Percentiles rank a stretch among this genome's conserved stretches.
Conservation (phyloP, 1,140 invertebrate species). For the Phymastichus coffea region DNA sequence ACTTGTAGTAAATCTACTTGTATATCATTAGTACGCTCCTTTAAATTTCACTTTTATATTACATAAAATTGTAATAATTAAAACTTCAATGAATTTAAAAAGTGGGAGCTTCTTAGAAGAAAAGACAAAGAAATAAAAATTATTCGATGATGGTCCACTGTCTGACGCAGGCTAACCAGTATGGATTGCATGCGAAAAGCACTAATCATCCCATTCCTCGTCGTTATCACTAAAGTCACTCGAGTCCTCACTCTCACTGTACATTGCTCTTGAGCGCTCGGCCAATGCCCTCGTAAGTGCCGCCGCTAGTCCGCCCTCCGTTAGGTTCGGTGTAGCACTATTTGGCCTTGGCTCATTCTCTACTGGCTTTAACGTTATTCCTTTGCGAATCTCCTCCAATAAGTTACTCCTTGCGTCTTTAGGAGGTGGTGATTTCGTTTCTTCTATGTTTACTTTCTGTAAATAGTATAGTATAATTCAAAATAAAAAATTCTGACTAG, state of each 20-base stretch:
- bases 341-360: slow-evolving; percentile 37
- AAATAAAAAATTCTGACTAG: too few relatives aligned
- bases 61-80: too few relatives aligned
- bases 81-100: too few relatives aligned
- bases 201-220: slow-evolving; percentile 71
- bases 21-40: too few relatives aligned
- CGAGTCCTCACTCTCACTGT: slow-evolving; percentile 63
- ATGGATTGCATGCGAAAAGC: too few relatives aligned
- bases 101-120: too few relatives aligned
- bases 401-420: slow-evolving; percentile 68
- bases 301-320: slow-evolving; percentile 69
- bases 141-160: too few relatives aligned
- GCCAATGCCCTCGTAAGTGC: slow-evolving; percentile 76
- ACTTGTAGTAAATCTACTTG: too few relatives aligned
- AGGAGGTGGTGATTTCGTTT: slow-evolving; percentile 40
- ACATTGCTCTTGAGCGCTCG: slow-evolving; percentile 69
- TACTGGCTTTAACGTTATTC: slow-evolving; percentile 72
- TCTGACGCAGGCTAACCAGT: too few relatives aligned
- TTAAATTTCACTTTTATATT: too few relatives aligned
- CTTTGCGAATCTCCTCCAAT: slow-evolving; percentile 77
- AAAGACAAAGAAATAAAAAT: too few relatives aligned
- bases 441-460: slow-evolving; percentile 62
- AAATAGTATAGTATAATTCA: slow-evolving; percentile 20
- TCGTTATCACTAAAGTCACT: slow-evolving; percentile 62
- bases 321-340: slow-evolving; percentile 32